These are phyloP conservation scores for Cassiopea xamachana DNA, from an alignment of 30 jellyfish, hydroid and myxozoan genomes.

Conservation along the genomic window DNA sequence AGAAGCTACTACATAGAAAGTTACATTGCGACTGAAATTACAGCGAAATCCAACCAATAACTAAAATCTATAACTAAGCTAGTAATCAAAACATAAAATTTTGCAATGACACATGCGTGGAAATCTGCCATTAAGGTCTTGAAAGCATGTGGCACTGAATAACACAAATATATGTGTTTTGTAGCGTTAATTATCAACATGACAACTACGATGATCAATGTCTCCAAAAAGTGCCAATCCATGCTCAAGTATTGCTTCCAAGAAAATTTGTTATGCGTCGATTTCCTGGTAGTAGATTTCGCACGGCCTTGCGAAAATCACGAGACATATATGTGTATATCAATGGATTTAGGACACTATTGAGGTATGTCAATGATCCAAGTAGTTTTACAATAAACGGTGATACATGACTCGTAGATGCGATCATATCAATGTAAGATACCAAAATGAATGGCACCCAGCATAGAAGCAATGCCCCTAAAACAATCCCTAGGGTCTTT, in stretches of 20 bases:
- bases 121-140: too few species aligned
- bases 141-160: too few species aligned
- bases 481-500: constrained; percentile 85
- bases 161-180: too few species aligned
- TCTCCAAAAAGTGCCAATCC: neutral
- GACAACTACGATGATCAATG: too few species aligned
- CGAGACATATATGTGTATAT: constrained; percentile 90
- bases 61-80: too few species aligned
- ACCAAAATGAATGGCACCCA: constrained; percentile 89
- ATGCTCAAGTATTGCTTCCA: constrained; percentile 52
- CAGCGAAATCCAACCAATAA: too few species aligned
- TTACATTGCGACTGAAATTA: too few species aligned
- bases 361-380: constrained; percentile 84
- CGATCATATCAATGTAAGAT: constrained; percentile 57
- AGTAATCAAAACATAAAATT: too few species aligned
- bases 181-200: too few species aligned
- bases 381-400: constrained; percentile 73
- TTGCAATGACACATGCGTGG: too few species aligned
- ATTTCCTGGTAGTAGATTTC: constrained; percentile 47
- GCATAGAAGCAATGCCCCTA: constrained; percentile 79
- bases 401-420: constrained; percentile 30
- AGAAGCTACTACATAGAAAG: too few species aligned
- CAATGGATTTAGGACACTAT: constrained; percentile 86
- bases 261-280: constrained; percentile 56
- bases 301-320: constrained; percentile 77